A percentile compares a stretch with the other conserved stretches of the same genome.
phyloP scores from a whole-genome alignment of 2,888 invertebrate species.

The Thymelicus lineola region DNA sequence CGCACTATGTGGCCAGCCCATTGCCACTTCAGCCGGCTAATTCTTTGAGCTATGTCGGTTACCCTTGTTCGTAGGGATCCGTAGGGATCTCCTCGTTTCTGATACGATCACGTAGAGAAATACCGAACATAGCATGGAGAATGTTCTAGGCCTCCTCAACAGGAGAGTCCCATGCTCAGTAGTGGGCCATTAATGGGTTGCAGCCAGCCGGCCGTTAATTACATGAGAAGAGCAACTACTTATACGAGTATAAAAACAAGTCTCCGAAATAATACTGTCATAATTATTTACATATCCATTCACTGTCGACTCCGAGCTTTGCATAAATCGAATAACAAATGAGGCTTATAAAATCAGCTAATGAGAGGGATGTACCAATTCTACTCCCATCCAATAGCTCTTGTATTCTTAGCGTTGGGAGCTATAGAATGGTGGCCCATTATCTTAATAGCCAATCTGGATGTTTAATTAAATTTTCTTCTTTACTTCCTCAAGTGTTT shows the following conservation, averaged over 20 bases:
- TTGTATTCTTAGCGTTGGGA: slow-evolving; percentile 31
- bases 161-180: no score
- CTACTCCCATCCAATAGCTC: slow-evolving; percentile 34
- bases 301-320: neutral
- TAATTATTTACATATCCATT: neutral
- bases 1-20: no score
- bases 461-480: slow-evolving; percentile 69
- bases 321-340: slow-evolving; percentile 15
- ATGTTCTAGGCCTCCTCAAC: no score
- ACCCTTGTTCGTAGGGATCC: no score
- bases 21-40: no score
- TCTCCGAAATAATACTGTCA: neutral
- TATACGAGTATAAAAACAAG: no score
- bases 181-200: no score
- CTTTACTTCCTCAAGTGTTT: slow-evolving; percentile 44
- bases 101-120: no score
- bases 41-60: no score
- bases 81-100: no score
- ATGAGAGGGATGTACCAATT: slow-evolving; percentile 34
- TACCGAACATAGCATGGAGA: no score
- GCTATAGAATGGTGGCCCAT: slow-evolving; percentile 44
- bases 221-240: neutral
- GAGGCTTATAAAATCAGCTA: slow-evolving; percentile 31
- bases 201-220: neutral
- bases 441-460: slow-evolving; percentile 63